Base-by-base conservation (phyloP, 2,113 vertebrate species). In the Mohoua ochrocephala region DNA sequence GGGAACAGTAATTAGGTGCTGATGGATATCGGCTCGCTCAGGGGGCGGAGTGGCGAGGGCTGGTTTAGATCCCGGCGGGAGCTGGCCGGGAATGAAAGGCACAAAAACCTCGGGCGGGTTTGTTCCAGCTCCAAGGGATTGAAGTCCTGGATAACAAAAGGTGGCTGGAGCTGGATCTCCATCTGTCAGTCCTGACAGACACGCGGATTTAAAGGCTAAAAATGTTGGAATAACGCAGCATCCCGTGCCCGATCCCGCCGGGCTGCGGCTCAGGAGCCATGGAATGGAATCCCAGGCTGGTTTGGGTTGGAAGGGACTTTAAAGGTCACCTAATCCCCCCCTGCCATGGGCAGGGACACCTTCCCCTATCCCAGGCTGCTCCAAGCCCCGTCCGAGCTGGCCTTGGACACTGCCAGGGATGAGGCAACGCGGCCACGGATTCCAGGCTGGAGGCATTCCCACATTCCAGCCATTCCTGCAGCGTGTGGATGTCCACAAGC, bases 381-480 rank as follows among this genome's bases (percentile, higher is more conserved):
- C 86, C 86, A 63, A n/a, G 4, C 65, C 41, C 47, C 0, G 0
- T 47, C 64, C 84, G 35, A 1, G 8, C 42, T 2, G 31, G 31
- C 21, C 44, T 52, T 5, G 60, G 60, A 18, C 39, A 2, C n/a
- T n/a, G 0, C 53, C 70, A 75, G 39, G 61, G 69, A 47, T 82
- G 61, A 68, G 78, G 69, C 87, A 60, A 41, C 20, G 59, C 37
- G 28, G 71, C 20, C 2, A 1, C 0, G 0, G 0, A 13, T 44
- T 41, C 31, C 70, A 50, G 70, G 41, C 26, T 9, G 65, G 81
- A 78, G 45, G 11, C 8, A 2, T 60, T 78, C n/a, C 70, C 84
- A 11, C 56, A 5, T 31, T 28, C 41, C 50, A 16, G 63, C 52
- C 79, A 0, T 35, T 47, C 76, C 81, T 7, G n/a, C 56, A 33